phyloP scores from a whole-genome alignment of 1,140 invertebrate genomes.

The Caenorhabditis inopinata region DNA sequence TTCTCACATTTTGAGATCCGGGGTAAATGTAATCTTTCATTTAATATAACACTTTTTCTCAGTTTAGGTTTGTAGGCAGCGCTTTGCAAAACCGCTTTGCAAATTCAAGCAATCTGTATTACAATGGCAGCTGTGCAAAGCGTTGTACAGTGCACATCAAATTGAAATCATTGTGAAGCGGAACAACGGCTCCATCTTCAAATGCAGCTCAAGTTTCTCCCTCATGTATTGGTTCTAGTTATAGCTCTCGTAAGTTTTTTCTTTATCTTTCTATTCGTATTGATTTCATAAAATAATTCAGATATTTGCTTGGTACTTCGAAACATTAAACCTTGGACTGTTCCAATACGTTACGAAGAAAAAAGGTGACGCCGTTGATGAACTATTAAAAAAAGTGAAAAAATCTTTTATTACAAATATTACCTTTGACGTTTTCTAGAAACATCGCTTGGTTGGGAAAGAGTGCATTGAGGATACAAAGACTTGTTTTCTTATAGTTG shows the following conservation, averaged over 20 bases:
- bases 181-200: neutral
- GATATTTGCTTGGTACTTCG: neutral
- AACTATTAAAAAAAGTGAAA: neutral
- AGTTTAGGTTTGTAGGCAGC: neutral
- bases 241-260: neutral
- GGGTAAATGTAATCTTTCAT: no score
- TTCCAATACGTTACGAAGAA: neutral
- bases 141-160: neutral
- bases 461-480: neutral
- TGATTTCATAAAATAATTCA: neutral
- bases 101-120: neutral
- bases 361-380: neutral
- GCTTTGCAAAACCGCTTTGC: neutral
- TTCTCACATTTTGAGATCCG: no score
- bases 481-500: neutral
- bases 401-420: no score
- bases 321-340: neutral
- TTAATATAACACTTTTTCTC: no score
- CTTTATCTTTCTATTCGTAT: no score
- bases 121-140: conserved; percentile 15
- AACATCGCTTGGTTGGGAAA: neutral
- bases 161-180: neutral
- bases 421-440: no score
- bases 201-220: neutral
- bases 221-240: neutral